phyloP scores from a whole-genome alignment of 2,113 vertebrate genomes.

The Colossoma macropomum region DNA sequence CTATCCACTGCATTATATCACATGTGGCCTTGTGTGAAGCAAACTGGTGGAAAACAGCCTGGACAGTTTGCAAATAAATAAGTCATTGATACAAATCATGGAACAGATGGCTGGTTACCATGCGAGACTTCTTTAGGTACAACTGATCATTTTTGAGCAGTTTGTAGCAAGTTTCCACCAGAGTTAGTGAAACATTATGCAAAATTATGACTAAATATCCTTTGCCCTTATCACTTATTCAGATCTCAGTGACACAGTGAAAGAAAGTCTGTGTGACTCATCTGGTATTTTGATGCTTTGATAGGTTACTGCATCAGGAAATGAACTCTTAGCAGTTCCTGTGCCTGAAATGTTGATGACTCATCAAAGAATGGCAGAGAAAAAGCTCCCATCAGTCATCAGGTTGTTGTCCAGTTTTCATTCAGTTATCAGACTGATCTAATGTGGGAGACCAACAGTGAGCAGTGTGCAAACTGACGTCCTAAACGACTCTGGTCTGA shows the following conservation, averaged over 20 bases:
- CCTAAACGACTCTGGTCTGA: neutral
- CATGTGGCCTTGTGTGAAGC: neutral
- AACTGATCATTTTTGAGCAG: no score
- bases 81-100: no score
- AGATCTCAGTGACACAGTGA: neutral
- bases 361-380: conserved; percentile 34
- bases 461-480: neutral
- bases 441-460: neutral
- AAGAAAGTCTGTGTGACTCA: conserved; percentile 19
- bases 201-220: no score
- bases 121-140: no score
- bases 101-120: no score
- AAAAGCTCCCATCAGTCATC: neutral
- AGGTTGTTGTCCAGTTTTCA: neutral
- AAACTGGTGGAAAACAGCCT: neutral
- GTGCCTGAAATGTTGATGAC: conserved; percentile 42
- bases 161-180: no score
- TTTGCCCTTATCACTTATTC: neutral
- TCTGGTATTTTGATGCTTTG: conserved; percentile 11
- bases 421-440: neutral
- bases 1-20: neutral
- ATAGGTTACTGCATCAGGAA: conserved; percentile 49
- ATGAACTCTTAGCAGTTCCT: conserved; percentile 56
- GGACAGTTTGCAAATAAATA: neutral
- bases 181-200: no score